Base-by-base conservation (phyloP, 2,113 vertebrate species). In the Syrmaticus mikado region DNA sequence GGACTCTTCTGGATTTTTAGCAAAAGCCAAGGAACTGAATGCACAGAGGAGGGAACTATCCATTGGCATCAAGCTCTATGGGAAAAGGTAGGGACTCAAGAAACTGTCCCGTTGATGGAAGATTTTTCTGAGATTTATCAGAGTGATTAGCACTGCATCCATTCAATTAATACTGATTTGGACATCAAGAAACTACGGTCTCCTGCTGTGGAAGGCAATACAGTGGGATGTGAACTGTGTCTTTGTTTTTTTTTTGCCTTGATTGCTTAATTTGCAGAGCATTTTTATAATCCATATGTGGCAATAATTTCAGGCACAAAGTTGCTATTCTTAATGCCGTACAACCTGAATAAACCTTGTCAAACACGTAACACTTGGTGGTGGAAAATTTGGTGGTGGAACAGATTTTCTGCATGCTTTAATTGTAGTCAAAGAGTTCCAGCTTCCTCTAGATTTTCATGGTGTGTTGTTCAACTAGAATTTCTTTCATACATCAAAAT, bases 361-460 rank as follows among this genome's bases (percentile, higher is more conserved):
- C 91, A 91, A 38, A 85, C 89, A 89, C 4, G 0, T 4, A 94
- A 88, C 76, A 90, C 68, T 87, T 43, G 41, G 41, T 43, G 16
- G 41, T 16, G 79, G 61, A 89, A 93, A 94, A 85, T 65, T 75
- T 92, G 89, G 77, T 67, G 75, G 68, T 90, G 91, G 94, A 94
- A 95, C 87, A 85, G 93, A 92, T 95, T 81, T 80, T 22, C 72
- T 89, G 79, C 78, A 92, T 92, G 89, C 91, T 93, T 89, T 90
- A 93, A 94, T 92, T 89, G 79, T 22, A 91, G 90, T 43, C 76
- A 95, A 86, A 93, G 82, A 91, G 76, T 70, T 58, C 85, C 55
- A 40, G 48, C 40, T 96, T 94, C 40, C 76, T 76, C 53, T 40
- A 38, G 76, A 91, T 90, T 96, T 94, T 90, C 90, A 95, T 50